Conservation (phyloP, 1,140 invertebrate genomes). For the Drosophila rhopaloa region DNA sequence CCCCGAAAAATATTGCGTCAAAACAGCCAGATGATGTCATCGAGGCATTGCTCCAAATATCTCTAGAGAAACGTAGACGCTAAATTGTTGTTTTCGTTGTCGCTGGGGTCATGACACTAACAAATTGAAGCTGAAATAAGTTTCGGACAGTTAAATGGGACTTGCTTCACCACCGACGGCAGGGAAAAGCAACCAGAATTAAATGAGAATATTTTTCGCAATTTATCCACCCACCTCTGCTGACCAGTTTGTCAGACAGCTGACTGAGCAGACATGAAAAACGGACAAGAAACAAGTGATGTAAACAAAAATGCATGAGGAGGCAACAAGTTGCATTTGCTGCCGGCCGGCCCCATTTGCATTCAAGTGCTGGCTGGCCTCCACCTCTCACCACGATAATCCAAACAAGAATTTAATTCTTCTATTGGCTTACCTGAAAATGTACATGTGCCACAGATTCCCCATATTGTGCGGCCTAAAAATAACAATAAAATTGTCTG, state of each 20-base stretch:
- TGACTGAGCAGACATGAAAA: constrained; percentile 6
- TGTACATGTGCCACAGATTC: constrained; percentile 7
- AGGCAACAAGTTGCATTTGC: constrained; percentile 54
- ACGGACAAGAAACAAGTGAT: constrained; percentile 16
- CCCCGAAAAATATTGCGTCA: constrained; percentile 59
- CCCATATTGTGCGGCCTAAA: constrained; percentile 36
- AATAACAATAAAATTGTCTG: constrained; percentile 37
- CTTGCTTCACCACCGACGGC: constrained; percentile 18
- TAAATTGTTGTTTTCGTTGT: constrained; percentile 31
- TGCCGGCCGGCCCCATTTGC: constrained; percentile 26
- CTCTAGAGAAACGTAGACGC: constrained; percentile 40
- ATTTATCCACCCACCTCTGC: constrained; percentile 12
- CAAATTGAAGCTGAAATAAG: constrained; percentile 73
- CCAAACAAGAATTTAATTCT: constrained; percentile 40
- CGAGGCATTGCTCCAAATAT: constrained; percentile 68
- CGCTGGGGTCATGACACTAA: constrained; percentile 70
- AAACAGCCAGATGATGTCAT: constrained; percentile 72
- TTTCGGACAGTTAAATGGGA: constrained; percentile 64
- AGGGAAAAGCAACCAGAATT: constrained; percentile 41
- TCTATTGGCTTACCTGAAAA: constrained; percentile 21
- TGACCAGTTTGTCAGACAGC: constrained; percentile 22
- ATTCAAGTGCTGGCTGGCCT: constrained; percentile 31
- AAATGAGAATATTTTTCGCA: constrained; percentile 29
- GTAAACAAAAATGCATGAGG: constrained; percentile 49
- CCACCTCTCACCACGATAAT: constrained; percentile 14